Evolutionary conservation across 2,888 invertebrate species (phyloP).

Genomic region (Sarcophaga caerulescens): DNA sequence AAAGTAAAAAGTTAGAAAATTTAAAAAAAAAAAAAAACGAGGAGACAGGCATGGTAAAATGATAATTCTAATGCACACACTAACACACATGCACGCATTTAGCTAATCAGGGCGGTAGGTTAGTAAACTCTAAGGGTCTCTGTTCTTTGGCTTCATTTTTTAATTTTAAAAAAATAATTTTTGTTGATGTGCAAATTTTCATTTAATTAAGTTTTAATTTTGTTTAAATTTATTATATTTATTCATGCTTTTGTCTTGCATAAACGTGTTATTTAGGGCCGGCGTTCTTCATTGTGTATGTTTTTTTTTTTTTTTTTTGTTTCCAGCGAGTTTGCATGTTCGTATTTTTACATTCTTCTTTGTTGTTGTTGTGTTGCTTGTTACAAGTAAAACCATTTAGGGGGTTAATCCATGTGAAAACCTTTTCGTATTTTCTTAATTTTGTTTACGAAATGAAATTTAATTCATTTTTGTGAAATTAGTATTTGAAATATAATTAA

Average conservation of each 20-base stretch:
- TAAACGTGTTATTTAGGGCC: conserved; percentile 45
- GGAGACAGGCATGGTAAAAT: conserved; percentile 39
- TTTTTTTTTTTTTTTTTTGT: conserved; percentile 32
- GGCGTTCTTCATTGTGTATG: conserved; percentile 44
- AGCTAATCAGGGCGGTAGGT: conserved; percentile 64
- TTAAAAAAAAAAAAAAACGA: conserved; percentile 41
- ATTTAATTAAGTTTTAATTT: conserved; percentile 22
- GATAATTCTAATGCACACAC: conserved; percentile 47
- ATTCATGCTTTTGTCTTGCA: background rate
- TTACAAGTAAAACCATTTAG: background rate
- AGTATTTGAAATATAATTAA: conserved; percentile 7
- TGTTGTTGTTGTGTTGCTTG: conserved; percentile 10
- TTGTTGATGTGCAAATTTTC: background rate
- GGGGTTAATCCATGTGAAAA: too few species aligned
- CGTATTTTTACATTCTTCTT: conserved; percentile 3
- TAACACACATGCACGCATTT: background rate
- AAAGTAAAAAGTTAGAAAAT: conserved; percentile 5
- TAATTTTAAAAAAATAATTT: background rate
- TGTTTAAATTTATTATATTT: background rate
- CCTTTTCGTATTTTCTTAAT: background rate
- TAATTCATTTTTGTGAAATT: conserved; percentile 8
- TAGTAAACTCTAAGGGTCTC: conserved; percentile 51
- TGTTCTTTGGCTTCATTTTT: conserved; percentile 41
- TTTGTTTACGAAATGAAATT: background rate
- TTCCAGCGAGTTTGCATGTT: background rate